Percentiles rank a stretch among this genome's conserved stretches.
These are phyloP conservation scores for Hucho hucho DNA, from an alignment of 2,113 vertebrate species.

Conservation along the genomic window DNA sequence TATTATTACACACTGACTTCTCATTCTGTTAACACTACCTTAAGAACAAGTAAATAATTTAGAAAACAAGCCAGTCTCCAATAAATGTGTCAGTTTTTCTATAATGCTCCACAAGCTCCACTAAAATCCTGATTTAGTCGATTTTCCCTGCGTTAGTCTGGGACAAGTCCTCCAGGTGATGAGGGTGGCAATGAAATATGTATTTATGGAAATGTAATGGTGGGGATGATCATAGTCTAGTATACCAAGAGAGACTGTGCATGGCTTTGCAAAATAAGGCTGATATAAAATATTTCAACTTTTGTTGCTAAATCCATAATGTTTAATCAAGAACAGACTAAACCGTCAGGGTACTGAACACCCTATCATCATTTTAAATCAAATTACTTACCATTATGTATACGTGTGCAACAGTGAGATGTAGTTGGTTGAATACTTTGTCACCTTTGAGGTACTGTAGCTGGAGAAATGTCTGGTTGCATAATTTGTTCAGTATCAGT, in stretches of 20 bases:
- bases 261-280: conserved; percentile 52
- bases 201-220: background rate
- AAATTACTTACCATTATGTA: no score
- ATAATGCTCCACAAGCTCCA: background rate
- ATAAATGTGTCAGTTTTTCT: background rate
- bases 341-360: no score
- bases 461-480: no score
- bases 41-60: background rate
- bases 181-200: background rate
- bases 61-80: background rate
- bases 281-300: conserved; percentile 6
- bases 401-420: no score
- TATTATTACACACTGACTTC: background rate
- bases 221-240: background rate
- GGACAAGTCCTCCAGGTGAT: background rate
- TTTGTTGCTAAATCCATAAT: no score
- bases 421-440: no score
- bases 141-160: background rate
- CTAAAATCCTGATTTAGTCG: background rate
- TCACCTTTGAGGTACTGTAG: no score
- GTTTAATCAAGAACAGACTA: conserved; percentile 45
- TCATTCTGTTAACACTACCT: background rate
- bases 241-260: background rate
- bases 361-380: no score
- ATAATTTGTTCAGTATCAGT: no score